Percentiles rank a stretch among this genome's conserved stretches.
Evolutionary conservation across 1,140 invertebrate species (phyloP).

Genomic region (Spodoptera litura): DNA sequence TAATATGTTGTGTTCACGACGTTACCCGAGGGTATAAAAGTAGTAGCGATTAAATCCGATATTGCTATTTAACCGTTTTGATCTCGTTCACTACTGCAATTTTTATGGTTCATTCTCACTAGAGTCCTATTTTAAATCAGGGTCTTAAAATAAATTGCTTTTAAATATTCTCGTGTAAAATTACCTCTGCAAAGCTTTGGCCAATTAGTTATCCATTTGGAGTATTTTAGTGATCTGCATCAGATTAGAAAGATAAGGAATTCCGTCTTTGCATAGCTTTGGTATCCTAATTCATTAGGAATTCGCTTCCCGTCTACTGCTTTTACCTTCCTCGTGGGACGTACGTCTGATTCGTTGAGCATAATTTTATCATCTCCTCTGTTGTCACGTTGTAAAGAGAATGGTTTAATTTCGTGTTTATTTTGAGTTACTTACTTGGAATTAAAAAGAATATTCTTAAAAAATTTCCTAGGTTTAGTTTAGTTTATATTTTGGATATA

Average conservation of each 20-base stretch:
- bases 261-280: constrained; percentile 41
- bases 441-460: too few species aligned
- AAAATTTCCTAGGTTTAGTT: too few species aligned
- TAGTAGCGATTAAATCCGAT: constrained; percentile 28
- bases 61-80: background rate
- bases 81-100: background rate
- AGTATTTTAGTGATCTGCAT: constrained; percentile 16
- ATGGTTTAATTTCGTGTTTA: too few species aligned
- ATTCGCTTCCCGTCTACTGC: background rate
- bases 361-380: constrained; percentile 18
- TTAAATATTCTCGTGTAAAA: constrained; percentile 22
- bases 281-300: constrained; percentile 19
- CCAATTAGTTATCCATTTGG: constrained; percentile 17
- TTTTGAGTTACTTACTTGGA: too few species aligned
- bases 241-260: constrained; percentile 21
- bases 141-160: background rate
- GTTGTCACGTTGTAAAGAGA: background rate
- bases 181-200: constrained; percentile 6
- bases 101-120: background rate
- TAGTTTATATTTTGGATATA: too few species aligned
- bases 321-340: background rate
- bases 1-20: constrained; percentile 29
- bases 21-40: constrained; percentile 8
- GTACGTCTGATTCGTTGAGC: constrained; percentile 7
- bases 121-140: background rate